A percentile compares a stretch with the other conserved stretches of the same genome.
These are phyloP conservation scores for Phoxinus dragarum DNA, from an alignment of 2,797 vertebrate species.

Conservation along the genomic window DNA sequence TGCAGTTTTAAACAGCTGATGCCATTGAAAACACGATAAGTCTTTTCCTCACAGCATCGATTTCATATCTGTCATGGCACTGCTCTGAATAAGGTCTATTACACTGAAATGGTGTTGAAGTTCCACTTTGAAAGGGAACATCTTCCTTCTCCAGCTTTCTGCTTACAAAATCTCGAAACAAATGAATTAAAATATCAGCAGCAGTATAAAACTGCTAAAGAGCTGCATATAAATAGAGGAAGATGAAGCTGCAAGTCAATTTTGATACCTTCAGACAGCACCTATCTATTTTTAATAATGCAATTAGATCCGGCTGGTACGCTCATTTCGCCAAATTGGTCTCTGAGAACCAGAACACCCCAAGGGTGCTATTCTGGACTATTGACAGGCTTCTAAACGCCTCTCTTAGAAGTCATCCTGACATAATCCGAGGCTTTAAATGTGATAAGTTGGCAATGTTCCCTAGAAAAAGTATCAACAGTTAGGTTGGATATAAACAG, in stretches of 20 bases:
- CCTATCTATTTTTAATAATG: conserved; percentile 51
- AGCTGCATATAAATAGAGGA: conserved; percentile 17
- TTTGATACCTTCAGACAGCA: conserved; percentile 31
- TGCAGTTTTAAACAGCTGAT: background rate
- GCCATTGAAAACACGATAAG: background rate
- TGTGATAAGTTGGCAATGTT: conserved; percentile 26
- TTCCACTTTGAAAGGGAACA: background rate
- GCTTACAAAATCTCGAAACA: background rate
- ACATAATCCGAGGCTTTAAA: conserved; percentile 31
- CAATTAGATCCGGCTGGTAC: conserved; percentile 37
- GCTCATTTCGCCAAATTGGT: conserved; percentile 38
- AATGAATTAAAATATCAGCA: background rate
- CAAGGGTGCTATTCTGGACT: conserved; percentile 31
- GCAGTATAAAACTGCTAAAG: background rate
- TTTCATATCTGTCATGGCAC: background rate
- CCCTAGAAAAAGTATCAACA: background rate
- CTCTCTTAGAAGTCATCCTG: conserved; percentile 26
- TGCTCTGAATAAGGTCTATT: background rate
- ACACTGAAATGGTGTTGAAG: background rate
- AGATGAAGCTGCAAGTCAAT: conserved; percentile 13
- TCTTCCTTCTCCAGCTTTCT: background rate
- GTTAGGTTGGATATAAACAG: conserved; percentile 19
- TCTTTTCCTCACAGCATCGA: background rate
- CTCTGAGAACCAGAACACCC: conserved; percentile 38
- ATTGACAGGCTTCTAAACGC: conserved; percentile 33